Conservation (phyloP, 2,797 vertebrate species). For the Clarias platycephalus region DNA sequence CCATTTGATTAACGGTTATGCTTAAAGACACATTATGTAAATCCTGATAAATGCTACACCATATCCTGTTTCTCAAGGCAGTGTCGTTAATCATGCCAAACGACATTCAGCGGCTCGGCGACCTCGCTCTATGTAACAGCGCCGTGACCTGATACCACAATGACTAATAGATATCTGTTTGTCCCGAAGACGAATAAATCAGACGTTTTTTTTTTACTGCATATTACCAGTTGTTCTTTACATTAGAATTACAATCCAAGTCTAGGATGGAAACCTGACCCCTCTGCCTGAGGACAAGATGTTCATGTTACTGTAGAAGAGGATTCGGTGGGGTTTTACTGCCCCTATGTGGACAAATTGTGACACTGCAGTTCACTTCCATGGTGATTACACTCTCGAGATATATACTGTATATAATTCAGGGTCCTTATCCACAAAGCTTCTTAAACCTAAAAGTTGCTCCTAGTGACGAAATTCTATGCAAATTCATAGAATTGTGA, state of each 20-base stretch:
- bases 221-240: neutral
- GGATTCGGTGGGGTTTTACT: constrained; percentile 22
- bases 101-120: neutral
- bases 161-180: neutral
- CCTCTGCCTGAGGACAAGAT: neutral
- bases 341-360: constrained; percentile 47
- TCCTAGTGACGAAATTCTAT: too few relatives aligned
- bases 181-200: neutral
- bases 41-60: neutral
- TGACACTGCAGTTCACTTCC: neutral
- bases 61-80: neutral
- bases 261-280: neutral
- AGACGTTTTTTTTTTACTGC: neutral
- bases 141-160: neutral
- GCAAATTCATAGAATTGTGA: too few relatives aligned
- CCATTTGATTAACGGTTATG: constrained; percentile 1
- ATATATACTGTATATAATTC: too few relatives aligned
- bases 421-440: too few relatives aligned
- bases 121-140: too few relatives aligned
- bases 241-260: neutral
- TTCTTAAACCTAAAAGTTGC: too few relatives aligned
- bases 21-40: constrained; percentile 11
- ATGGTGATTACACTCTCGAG: too few relatives aligned
- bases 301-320: neutral
- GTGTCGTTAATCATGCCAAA: constrained; percentile 3